A percentile compares a stretch with the other conserved stretches of the same genome.
phyloP scores from a whole-genome alignment of 2,113 vertebrate genomes.

The Gambusia affinis region DNA sequence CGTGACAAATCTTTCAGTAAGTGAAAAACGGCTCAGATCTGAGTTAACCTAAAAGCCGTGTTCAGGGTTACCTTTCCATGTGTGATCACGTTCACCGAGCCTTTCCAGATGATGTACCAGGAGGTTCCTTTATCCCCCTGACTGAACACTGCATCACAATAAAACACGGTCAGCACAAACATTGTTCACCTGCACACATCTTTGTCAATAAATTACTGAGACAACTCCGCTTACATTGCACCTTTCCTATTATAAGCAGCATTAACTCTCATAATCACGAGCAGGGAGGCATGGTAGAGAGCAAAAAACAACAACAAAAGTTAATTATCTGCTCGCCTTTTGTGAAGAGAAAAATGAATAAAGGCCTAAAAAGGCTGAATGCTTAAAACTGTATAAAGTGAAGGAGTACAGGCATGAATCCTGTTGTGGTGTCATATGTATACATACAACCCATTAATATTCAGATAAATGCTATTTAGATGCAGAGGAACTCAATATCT shows the following conservation, averaged over 20 bases:
- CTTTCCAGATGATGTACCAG: slow-evolving; percentile 99
- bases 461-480: background rate
- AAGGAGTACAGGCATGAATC: background rate
- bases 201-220: background rate
- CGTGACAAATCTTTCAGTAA: background rate
- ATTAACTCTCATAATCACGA: slow-evolving; percentile 12
- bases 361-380: background rate
- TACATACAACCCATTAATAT: background rate
- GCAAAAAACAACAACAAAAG: background rate
- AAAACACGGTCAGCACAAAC: slow-evolving; percentile 10
- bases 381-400: background rate
- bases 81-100: slow-evolving; percentile 96
- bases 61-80: slow-evolving; percentile 87
- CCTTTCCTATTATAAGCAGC: background rate
- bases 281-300: background rate
- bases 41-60: background rate
- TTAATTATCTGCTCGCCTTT: background rate
- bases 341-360: slow-evolving; percentile 8
- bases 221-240: background rate
- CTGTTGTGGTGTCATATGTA: background rate
- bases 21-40: background rate
- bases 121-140: slow-evolving; percentile 96
- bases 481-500: background rate
- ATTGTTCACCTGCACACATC: background rate
- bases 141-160: slow-evolving; percentile 87